Evolutionary conservation across 92 coral and sea anemone genomes (phyloP).

Genomic region (Umimayanthus kanabou): DNA sequence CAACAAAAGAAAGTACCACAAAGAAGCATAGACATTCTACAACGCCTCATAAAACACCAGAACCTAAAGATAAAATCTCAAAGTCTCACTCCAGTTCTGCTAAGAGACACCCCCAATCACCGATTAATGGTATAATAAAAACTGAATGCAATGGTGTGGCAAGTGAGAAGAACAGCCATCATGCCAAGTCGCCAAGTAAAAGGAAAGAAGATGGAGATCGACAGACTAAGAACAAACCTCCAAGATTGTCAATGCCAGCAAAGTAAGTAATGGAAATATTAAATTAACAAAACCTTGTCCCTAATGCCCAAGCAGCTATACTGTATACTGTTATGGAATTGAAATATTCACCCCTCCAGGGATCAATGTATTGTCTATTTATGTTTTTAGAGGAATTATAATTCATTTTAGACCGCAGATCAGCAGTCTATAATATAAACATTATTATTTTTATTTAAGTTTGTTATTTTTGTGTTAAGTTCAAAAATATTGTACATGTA

Average conservation of each 20-base stretch:
- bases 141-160: constrained; percentile 7
- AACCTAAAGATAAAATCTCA: neutral
- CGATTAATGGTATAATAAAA: constrained; percentile 26
- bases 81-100: constrained; percentile 3
- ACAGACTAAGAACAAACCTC: constrained; percentile 58
- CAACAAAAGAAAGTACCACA: neutral
- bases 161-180: neutral
- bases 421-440: too few species aligned
- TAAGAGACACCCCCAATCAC: constrained; percentile 20
- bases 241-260: constrained; percentile 58
- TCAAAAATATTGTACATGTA: too few species aligned
- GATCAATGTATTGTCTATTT: too few species aligned
- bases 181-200: constrained; percentile 1
- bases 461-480: too few species aligned
- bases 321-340: too few species aligned
- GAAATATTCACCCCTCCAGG: too few species aligned
- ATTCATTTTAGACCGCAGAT: too few species aligned
- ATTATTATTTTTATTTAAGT: too few species aligned
- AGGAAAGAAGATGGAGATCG: constrained; percentile 55
- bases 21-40: constrained; percentile 8
- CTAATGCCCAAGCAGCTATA: too few species aligned
- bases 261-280: constrained; percentile 42
- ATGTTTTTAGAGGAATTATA: too few species aligned
- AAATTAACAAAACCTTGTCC: neutral
- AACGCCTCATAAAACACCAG: neutral